Evolutionary conservation across 2,888 invertebrate species (phyloP), one percentile per base, ranked within the genome.

Genomic region (Octodonta nipae): DNA sequence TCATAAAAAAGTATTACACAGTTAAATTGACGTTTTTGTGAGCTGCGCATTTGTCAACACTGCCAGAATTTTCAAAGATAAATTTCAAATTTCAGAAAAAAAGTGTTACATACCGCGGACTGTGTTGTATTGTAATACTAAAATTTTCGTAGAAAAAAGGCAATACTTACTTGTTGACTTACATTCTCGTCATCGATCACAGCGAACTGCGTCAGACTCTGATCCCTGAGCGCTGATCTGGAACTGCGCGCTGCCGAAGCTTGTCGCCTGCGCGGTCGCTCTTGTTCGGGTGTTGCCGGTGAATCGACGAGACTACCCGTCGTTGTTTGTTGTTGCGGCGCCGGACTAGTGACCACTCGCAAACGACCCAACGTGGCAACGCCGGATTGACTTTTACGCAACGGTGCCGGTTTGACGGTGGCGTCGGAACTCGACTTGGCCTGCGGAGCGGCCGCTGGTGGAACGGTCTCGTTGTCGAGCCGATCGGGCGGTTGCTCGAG

Each of bases 111-210:
- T n/a, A n/a, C n/a, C n/a, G n/a, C n/a, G n/a, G n/a, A n/a, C n/a
- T n/a, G n/a, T n/a, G n/a, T n/a, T n/a, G n/a, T n/a, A n/a, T n/a
- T n/a, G n/a, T n/a, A n/a, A n/a, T n/a, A n/a, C n/a, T n/a, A n/a
- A n/a, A n/a, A n/a, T n/a, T n/a, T n/a, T n/a, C n/a, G n/a, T n/a
- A n/a, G n/a, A n/a, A n/a, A n/a, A n/a, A n/a, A n/a, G n/a, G n/a
- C n/a, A n/a, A n/a, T n/a, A 37, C 45, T 47, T 35, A 59, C 59
- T 68, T 88, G 88, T 55, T 88, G 88, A 3, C 88, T 89, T 0
- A 88, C 82, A 52, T 89, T 89, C 45, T 89, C 89, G 54, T 91
- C 91, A 54, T 91, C 91, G 58, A 88, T 88, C 38, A 89, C 75
- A 0, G 89, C 91, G 59, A 86, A 89, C 58, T 91, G 89, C 4